A percentile compares a stretch with the other conserved stretches of the same genome.
Conservation (phyloP, 2,797 vertebrate genomes). For the Cossypha polioptera region DNA sequence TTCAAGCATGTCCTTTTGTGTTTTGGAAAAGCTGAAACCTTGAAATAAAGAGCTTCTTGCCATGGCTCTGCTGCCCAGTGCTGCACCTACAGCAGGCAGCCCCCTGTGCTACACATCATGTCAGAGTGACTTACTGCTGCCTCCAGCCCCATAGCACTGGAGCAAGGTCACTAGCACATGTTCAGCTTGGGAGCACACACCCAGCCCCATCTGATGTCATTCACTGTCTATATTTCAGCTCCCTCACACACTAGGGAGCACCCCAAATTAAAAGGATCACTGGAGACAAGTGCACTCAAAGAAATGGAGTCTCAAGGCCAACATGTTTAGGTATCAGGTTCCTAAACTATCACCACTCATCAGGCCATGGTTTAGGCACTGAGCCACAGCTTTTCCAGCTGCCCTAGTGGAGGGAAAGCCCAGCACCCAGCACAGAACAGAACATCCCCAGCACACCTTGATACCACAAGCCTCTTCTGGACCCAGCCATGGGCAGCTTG, state of each 20-base stretch:
- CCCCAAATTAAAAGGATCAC: neutral
- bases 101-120: rapidly evolving
- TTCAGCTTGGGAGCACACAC: neutral
- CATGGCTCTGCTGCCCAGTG: neutral
- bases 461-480: neutral
- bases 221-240: neutral
- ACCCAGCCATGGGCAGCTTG: neutral
- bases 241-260: neutral
- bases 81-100: neutral
- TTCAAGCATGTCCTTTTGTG: neutral
- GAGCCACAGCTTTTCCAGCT: neutral
- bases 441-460: neutral
- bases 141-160: neutral
- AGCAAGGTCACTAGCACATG: neutral
- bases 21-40: neutral
- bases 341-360: neutral
- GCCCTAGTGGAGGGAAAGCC: neutral
- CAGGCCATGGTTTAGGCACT: neutral
- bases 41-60: neutral
- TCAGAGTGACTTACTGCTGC: neutral
- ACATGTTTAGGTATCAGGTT: neutral
- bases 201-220: neutral
- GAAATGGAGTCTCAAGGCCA: neutral
- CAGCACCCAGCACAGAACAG: neutral
- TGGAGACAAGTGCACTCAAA: too few species aligned